Conservation (phyloP, 1,140 invertebrate species). For the Drosophila grimshawi region DNA sequence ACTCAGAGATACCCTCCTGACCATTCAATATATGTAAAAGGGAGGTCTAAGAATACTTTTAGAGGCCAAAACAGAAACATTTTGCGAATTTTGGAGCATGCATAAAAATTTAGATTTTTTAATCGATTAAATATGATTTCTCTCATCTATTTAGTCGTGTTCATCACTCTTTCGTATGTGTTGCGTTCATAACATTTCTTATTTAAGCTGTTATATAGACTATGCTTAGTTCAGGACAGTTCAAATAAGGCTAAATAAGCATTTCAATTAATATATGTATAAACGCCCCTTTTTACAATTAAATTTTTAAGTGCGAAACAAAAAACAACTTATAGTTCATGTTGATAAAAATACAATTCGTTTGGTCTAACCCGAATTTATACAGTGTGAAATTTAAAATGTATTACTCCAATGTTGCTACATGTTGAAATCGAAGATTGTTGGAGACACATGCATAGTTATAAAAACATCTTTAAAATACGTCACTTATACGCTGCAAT, state of each 20-base stretch:
- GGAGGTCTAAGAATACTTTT: no score
- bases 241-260: no score
- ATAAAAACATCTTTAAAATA: constrained; percentile 57
- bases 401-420: constrained; percentile 47
- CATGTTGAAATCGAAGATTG: constrained; percentile 58
- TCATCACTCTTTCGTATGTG: no score
- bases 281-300: constrained; percentile 43
- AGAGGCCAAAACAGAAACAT: no score
- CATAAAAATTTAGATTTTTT: no score
- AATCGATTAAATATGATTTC: no score
- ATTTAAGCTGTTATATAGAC: no score
- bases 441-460: constrained; percentile 66
- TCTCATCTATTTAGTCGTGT: no score
- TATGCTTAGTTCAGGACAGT: constrained; percentile 19
- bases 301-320: constrained; percentile 67
- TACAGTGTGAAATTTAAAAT: constrained; percentile 27
- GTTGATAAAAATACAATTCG: constrained; percentile 42
- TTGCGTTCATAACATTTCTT: no score
- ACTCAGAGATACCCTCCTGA: constrained; percentile 2
- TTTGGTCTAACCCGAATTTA: constrained; percentile 13
- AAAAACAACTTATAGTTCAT: constrained; percentile 31
- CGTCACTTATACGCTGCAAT: constrained; percentile 59
- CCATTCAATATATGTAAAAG: constrained; percentile 1
- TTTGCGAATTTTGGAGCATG: no score
- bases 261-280: constrained; percentile 68